phyloP scores from a whole-genome alignment of 2,113 vertebrate genomes.

The Pluvianellus socialis region DNA sequence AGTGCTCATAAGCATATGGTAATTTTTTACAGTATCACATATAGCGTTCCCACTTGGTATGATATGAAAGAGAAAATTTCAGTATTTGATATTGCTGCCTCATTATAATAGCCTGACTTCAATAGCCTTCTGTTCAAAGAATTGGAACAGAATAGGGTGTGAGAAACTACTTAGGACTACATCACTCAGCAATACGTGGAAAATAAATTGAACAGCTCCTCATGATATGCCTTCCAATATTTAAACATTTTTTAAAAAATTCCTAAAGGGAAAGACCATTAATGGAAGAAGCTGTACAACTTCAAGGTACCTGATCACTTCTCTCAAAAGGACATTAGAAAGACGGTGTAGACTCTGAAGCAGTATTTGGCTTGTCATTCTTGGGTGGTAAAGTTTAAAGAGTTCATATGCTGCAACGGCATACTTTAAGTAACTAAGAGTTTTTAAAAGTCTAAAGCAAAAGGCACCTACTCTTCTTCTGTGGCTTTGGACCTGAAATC shows the following conservation, averaged over 20 bases:
- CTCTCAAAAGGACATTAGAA: not conserved
- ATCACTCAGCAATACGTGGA: slow-evolving; percentile 18
- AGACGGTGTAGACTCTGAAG: not conserved
- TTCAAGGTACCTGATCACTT: not conserved
- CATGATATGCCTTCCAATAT: not conserved
- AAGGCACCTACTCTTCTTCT: not conserved
- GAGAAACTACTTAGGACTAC: slow-evolving; percentile 16
- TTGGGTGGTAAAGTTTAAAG: not conserved
- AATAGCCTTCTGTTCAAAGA: slow-evolving; percentile 43
- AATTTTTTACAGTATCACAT: slow-evolving; percentile 42
- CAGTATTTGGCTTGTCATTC: not conserved
- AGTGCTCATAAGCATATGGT: slow-evolving; percentile 25
- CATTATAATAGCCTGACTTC: slow-evolving; percentile 44
- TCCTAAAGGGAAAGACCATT: not conserved
- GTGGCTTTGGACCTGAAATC: not conserved
- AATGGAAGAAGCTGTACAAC: not conserved
- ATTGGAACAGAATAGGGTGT: slow-evolving; percentile 8
- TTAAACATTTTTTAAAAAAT: not conserved
- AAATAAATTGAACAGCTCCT: slow-evolving; percentile 23
- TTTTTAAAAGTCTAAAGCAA: not conserved
- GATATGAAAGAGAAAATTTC: slow-evolving; percentile 37
- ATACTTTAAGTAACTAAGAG: not conserved
- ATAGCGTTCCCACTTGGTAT: not conserved
- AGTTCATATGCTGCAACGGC: not conserved
- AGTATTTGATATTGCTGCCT: slow-evolving; percentile 30